Conservation (phyloP, 2,113 vertebrate species). For the Tympanuchus pallidicinctus region DNA sequence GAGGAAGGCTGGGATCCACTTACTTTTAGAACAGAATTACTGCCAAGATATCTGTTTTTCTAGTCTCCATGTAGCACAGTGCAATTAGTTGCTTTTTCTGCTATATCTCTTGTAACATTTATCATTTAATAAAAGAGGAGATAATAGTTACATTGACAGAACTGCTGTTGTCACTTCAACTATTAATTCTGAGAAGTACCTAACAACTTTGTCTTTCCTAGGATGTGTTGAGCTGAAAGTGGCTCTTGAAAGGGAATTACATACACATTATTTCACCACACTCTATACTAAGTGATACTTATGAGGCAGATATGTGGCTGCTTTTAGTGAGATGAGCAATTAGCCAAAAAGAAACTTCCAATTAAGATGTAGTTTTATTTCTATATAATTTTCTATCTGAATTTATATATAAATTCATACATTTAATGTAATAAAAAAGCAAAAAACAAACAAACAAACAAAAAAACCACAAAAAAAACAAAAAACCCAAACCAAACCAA, state of each 20-base stretch:
- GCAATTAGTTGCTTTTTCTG: background rate
- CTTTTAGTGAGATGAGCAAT: background rate
- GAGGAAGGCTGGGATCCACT: background rate
- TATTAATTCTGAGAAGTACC: background rate
- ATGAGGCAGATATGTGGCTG: background rate
- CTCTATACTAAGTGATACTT: background rate
- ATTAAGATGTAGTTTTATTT: background rate
- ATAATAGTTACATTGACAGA: background rate
- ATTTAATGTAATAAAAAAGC: background rate
- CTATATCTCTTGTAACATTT: background rate
- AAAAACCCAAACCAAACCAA: too few species aligned
- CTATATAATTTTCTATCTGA: background rate
- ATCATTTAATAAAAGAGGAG: background rate
- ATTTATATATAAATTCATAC: background rate
- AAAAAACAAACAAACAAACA: too few species aligned
- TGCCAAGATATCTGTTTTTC: background rate
- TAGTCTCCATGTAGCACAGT: background rate
- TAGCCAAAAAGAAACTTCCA: background rate
- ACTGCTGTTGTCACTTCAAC: background rate
- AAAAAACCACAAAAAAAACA: too few species aligned
- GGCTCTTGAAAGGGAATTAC: background rate
- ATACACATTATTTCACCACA: background rate
- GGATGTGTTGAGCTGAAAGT: background rate
- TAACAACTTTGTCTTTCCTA: background rate
- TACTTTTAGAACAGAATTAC: background rate